Evolutionary conservation across 2,888 invertebrate genomes (phyloP), one percentile per base, ranked within the genome.

Genomic region (Monoplex corrugatus): DNA sequence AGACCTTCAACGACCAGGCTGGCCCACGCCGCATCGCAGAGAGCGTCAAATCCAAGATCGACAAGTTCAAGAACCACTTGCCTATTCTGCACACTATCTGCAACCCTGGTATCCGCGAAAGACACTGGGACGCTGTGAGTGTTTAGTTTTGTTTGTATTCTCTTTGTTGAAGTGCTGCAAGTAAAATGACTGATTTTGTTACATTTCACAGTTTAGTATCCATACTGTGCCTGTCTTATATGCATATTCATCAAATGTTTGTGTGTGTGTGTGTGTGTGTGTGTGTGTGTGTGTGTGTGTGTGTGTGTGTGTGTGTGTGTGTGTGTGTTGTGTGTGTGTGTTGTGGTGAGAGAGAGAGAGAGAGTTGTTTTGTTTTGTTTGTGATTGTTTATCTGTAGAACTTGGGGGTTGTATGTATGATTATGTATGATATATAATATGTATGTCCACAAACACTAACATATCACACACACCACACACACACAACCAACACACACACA

Each of bases 1-100:
- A 98, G 94, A 97, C 97, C 90, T 96, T 99, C 93, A 97, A 97
- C 92, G 98, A 98, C 95, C 97, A 97, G 96, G 98, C 98, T 0
- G 98, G 98, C 0, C 98, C 99, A 0, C 98, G 98, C 94, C 90
- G 90, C 72, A 95, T 96, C 50, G 96, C 96, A 45, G 95, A 95
- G 91, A 95, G 94, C 90, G 94, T 95, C 89, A 95, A 95, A 91
- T 93, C 94, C 38, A 98, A 98, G 96, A 98, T 99, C 32, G 99
- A 99, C 95, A 98, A 98, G 96, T 99, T 99, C 96, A 96, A 96
- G 91, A 94, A 93, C 90, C 95, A 96, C 92, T 92, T 96, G 93
- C 96, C 96, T 32, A 94, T 96, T 85, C 93, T 96, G 87, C 94
- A 95, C 90, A 95, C 95, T 89, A 96, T 96, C 89, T 96, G 96